Percentiles rank a stretch among this genome's conserved stretches.
Conservation (phyloP, 2,888 invertebrate genomes). For the Yponomeuta evonymella region DNA sequence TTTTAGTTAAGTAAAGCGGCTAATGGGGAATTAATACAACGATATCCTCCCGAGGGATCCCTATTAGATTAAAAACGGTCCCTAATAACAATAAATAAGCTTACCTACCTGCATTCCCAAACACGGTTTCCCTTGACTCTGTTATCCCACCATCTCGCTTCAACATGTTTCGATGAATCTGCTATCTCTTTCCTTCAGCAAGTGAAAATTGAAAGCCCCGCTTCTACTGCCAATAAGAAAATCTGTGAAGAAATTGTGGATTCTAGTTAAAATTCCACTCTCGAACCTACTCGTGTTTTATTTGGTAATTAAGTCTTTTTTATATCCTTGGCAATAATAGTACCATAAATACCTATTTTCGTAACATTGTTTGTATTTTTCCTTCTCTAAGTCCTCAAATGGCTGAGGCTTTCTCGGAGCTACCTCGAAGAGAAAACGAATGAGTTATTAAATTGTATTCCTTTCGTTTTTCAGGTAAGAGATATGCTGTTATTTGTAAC, state of each 20-base stretch:
- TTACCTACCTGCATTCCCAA: not conserved
- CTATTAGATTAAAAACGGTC: not conserved
- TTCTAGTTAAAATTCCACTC: too few relatives aligned
- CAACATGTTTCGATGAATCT: not conserved
- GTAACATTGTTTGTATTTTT: too few relatives aligned
- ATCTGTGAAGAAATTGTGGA: not conserved
- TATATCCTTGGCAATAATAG: too few relatives aligned
- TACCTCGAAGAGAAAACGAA: not conserved
- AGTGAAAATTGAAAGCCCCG: not conserved
- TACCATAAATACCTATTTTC: too few relatives aligned
- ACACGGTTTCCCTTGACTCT: not conserved
- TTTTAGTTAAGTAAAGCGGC: not conserved
- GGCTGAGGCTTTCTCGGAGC: too few relatives aligned
- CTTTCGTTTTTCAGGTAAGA: not conserved
- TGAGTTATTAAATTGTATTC: not conserved
- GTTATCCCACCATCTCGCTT: not conserved
- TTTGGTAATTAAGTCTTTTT: too few relatives aligned
- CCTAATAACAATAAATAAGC: not conserved
- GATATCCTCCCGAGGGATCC: not conserved
- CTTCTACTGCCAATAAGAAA: not conserved
- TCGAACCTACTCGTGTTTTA: too few relatives aligned
- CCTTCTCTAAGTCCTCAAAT: too few relatives aligned
- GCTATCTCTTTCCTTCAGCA: not conserved
- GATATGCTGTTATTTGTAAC: not conserved
- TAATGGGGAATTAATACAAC: not conserved